phyloP scores from a whole-genome alignment of 2,113 vertebrate genomes.

The Scortum barcoo region DNA sequence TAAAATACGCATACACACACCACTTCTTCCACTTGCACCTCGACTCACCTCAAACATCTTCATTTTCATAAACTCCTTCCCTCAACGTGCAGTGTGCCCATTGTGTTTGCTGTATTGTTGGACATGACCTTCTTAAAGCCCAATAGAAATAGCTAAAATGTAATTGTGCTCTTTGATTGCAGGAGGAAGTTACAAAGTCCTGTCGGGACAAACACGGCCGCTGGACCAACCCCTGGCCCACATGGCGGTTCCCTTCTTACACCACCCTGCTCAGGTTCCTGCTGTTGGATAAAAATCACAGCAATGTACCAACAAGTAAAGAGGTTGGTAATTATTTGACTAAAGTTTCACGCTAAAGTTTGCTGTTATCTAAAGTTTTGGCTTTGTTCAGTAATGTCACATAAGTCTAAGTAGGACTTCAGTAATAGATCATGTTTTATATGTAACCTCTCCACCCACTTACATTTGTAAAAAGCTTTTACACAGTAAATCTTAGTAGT shows the following conservation, averaged over 20 bases:
- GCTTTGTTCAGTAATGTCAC: background rate
- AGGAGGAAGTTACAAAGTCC: constrained; percentile 81
- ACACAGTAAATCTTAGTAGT: no score
- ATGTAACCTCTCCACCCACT: no score
- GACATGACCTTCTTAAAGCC: background rate
- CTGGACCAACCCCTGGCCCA: constrained; percentile 80
- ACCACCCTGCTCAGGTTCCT: constrained; percentile 67
- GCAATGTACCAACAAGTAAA: constrained; percentile 74
- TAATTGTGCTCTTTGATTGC: background rate
- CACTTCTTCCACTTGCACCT: background rate
- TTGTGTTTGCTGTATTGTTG: background rate
- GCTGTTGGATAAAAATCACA: constrained; percentile 74
- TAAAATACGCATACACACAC: constrained; percentile 1
- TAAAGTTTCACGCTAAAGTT: background rate
- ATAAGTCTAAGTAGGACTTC: background rate
- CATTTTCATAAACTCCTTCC: background rate
- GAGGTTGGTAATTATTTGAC: constrained; percentile 50
- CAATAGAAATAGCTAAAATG: background rate
- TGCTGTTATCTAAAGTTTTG: background rate
- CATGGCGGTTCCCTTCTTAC: constrained; percentile 79
- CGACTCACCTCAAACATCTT: background rate
- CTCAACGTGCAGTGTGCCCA: background rate
- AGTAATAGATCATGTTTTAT: background rate
- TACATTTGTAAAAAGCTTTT: no score
- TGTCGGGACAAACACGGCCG: constrained; percentile 74